These are phyloP conservation scores for Sapajus apella DNA, from an alignment of 2,113 vertebrate genomes.

Conservation along the genomic window DNA sequence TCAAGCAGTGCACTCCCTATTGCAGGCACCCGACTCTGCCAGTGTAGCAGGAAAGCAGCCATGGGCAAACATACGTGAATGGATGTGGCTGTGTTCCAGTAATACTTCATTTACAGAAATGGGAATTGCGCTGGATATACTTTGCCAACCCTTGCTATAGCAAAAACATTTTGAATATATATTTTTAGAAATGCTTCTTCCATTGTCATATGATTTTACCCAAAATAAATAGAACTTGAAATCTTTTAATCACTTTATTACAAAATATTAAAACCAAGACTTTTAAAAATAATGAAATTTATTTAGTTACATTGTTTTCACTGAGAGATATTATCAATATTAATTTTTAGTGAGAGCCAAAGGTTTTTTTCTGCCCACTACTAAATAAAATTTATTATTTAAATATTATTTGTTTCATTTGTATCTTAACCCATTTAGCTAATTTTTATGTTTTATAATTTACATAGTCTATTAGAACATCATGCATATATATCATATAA, in stretches of 20 bases:
- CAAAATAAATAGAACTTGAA: not conserved
- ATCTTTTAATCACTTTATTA: constrained; percentile 29
- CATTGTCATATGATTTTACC: not conserved
- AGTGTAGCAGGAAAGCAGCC: not conserved
- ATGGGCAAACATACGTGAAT: not conserved
- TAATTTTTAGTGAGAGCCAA: not conserved
- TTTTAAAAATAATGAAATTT: constrained; percentile 15
- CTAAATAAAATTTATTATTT: constrained; percentile 14
- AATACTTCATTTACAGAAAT: not conserved
- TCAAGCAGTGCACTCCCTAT: not conserved
- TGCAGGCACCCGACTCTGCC: not conserved
- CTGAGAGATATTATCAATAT: not conserved
- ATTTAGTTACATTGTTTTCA: constrained; percentile 19
- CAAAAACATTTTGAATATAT: not conserved
- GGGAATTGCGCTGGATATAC: not conserved
- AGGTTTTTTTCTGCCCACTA: not conserved
- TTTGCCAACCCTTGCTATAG: not conserved
- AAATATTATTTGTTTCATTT: not conserved
- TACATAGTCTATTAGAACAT: not conserved
- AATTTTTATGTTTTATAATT: not conserved
- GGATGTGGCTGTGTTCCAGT: not conserved
- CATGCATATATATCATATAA: not conserved
- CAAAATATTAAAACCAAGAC: constrained; percentile 29
- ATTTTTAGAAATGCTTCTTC: not conserved
- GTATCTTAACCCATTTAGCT: not conserved